Evolutionary conservation across 2,797 vertebrate genomes (phyloP), one percentile per base, ranked within the genome.

Genomic region (Moxostoma hubbsi): DNA sequence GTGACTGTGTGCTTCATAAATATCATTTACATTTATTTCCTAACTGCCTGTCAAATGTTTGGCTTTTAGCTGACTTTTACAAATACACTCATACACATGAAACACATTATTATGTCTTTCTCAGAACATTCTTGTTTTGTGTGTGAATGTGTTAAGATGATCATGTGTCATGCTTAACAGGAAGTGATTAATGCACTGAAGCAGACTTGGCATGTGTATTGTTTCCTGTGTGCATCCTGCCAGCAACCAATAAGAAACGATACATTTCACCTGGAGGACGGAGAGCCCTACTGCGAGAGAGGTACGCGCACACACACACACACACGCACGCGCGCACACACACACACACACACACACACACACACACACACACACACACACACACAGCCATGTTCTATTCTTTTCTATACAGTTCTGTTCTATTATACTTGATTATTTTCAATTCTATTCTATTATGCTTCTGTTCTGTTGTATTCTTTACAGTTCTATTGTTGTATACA

Each of bases 181-280:
- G 97, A 99, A 92, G 94, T 98, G 85, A 98, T 99, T 92, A 99
- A 97, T 87, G 98, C 98, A 81, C 90, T 99, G 92, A 99, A 99
- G 90, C 96, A 98, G 61, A 94, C 96, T 47, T 99, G 97, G 97
- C 97, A 99, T 0, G 94, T 96, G 81, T 92, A 95, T 91, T 99
- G 97, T 89, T 98, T 99, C 67, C 91, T 97, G 84, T 99, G 97
- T 75, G 96, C 96, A 81, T 93, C 91, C 87, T 99, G 97, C 90
- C 95, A 95, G 86, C 95, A 95, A 85, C 97, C 97, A 70, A 98
- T 99, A 86, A 94, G 95, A 88, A 98, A 97, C 89, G 96, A 97
- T 76, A 95, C 95, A 82, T 99, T 99, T 88, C 97, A 98, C 89
- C 91, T 99, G 93, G 98, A 99, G 90, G 98, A 98, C 4, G 98